Evolutionary conservation across 2,888 invertebrate species (phyloP).

Genomic region (Cordylochernes scorpioides): DNA sequence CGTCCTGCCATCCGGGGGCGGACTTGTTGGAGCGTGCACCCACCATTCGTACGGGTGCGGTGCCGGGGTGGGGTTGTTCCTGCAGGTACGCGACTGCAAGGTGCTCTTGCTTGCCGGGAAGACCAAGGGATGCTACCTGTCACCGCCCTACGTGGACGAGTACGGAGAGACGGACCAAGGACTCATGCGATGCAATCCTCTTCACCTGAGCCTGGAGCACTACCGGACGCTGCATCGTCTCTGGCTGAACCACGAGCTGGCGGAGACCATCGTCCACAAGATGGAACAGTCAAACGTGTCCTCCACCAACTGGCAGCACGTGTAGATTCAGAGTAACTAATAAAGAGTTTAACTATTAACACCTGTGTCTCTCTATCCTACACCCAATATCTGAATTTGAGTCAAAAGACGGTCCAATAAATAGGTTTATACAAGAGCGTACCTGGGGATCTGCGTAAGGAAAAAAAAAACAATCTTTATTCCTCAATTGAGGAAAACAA

Average conservation of each 20-base stretch:
- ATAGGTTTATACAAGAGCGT: too few species aligned
- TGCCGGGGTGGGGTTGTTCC: constrained; percentile 67
- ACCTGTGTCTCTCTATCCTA: too few species aligned
- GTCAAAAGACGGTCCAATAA: too few species aligned
- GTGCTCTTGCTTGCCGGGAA: constrained; percentile 57
- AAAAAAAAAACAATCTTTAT: too few species aligned
- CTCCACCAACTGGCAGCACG: constrained; percentile 70
- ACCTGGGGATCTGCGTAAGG: too few species aligned
- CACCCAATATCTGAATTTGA: too few species aligned
- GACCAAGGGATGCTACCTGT: constrained; percentile 57
- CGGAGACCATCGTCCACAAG: constrained; percentile 68
- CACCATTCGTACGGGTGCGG: constrained; percentile 72
- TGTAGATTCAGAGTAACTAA: constrained; percentile 27
- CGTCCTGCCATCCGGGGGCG: constrained; percentile 34
- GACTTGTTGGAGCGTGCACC: constrained; percentile 83
- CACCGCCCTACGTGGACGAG: constrained; percentile 83
- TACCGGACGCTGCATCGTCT: constrained; percentile 56
- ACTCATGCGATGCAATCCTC: constrained; percentile 74
- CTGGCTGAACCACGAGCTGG: constrained; percentile 72
- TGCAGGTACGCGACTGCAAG: constrained; percentile 86
- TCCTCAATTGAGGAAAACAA: too few species aligned
- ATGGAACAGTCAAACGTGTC: constrained; percentile 52
- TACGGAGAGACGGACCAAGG: constrained; percentile 96
- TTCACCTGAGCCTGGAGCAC: constrained; percentile 52
- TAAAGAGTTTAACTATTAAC: too few species aligned